These are phyloP conservation scores for Drosophila borealis DNA, from an alignment of 2,888 invertebrate species.

Conservation along the genomic window DNA sequence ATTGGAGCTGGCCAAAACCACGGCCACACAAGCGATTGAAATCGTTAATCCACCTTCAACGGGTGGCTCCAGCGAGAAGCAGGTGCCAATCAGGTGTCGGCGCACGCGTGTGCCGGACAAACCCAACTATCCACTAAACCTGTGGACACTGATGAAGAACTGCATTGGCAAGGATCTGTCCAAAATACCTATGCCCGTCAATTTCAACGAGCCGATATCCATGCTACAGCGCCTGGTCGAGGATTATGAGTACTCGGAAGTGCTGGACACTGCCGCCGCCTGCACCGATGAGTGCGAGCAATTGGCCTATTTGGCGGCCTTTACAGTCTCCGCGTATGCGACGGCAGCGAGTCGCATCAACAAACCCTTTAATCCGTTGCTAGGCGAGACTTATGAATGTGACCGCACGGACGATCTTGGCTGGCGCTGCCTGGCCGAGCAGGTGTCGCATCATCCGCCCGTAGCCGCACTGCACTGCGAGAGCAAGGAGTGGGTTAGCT, in stretches of 20 bases:
- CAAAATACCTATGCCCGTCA: constrained; percentile 99
- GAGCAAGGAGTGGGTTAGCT: constrained; percentile 95
- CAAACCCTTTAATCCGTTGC: constrained; percentile 98
- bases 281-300: constrained; percentile 96
- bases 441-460: constrained; percentile 99
- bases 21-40: constrained; percentile 86
- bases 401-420: constrained; percentile 98
- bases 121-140: constrained; percentile 96
- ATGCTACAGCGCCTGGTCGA: constrained; percentile 98
- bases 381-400: constrained; percentile 99
- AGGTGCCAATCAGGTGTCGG: constrained; percentile 84
- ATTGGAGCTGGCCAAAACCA: constrained; percentile 95
- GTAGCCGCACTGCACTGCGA: constrained; percentile 98
- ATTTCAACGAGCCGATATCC: constrained; percentile 99
- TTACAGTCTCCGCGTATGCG: constrained; percentile 97
- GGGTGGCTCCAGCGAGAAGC: neutral
- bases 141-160: constrained; percentile 99
- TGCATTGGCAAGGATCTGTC: constrained; percentile 99
- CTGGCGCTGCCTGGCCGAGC: constrained; percentile 97
- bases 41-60: constrained; percentile 86
- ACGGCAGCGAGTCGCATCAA: constrained; percentile 94
- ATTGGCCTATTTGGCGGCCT: constrained; percentile 97
- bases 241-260: constrained; percentile 98
- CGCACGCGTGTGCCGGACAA: constrained; percentile 95
- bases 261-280: constrained; percentile 94